phyloP scores from a whole-genome alignment of 1,140 invertebrate genomes.

The Drosophila rhopaloa region DNA sequence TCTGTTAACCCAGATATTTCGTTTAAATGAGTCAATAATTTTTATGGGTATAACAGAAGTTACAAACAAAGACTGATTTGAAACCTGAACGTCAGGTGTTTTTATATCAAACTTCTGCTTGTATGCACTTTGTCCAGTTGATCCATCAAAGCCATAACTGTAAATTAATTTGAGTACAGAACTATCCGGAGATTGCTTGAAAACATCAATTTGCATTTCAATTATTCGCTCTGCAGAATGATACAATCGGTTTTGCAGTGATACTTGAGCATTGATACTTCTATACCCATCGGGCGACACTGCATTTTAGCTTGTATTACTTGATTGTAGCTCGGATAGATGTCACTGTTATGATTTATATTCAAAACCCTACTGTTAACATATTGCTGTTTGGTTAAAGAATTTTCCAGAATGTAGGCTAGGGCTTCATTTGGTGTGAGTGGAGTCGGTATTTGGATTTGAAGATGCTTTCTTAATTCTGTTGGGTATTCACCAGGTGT shows the following conservation, averaged over 20 bases:
- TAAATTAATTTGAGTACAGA: neutral
- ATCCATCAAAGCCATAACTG: neutral
- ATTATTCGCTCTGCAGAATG: too few species aligned
- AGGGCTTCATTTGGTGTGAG: neutral
- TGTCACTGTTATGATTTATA: neutral
- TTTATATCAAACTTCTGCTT: conserved; percentile 2
- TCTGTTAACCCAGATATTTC: too few species aligned
- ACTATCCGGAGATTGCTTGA: neutral
- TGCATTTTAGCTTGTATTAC: conserved; percentile 1
- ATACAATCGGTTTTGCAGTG: too few species aligned
- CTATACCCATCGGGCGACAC: too few species aligned
- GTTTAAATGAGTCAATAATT: too few species aligned
- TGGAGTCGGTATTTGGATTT: neutral
- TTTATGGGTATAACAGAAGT: too few species aligned
- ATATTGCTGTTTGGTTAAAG: neutral
- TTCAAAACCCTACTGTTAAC: conserved; percentile 1
- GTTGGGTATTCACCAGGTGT: neutral
- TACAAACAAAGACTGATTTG: too few species aligned
- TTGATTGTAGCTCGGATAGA: conserved; percentile 1
- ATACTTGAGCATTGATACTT: too few species aligned
- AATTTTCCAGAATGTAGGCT: neutral
- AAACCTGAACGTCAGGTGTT: too few species aligned
- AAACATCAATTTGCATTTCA: neutral
- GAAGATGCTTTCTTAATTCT: neutral
- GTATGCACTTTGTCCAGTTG: conserved; percentile 15